These are phyloP conservation scores for Apis florea DNA, from an alignment of 1,140 invertebrate genomes.

Conservation along the genomic window DNA sequence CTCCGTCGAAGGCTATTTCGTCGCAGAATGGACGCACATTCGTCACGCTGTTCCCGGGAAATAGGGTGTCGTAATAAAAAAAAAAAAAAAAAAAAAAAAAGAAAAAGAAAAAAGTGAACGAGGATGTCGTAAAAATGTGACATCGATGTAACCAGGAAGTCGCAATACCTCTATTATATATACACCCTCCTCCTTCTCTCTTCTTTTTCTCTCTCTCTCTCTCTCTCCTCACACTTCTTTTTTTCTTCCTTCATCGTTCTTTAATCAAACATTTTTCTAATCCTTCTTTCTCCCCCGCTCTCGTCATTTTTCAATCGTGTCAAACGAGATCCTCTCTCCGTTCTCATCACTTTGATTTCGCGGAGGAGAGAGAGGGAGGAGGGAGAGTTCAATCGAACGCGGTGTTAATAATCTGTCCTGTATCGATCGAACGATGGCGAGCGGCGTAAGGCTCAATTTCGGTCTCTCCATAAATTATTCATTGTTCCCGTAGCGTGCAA, in stretches of 20 bases:
- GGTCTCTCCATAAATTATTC: conserved; percentile 47
- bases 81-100: too few species aligned
- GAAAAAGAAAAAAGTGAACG: neutral
- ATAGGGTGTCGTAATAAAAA: conserved; percentile 29
- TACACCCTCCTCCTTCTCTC: neutral
- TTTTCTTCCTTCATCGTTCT: neutral
- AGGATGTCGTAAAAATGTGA: conserved; percentile 26
- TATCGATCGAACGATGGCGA: conserved; percentile 9
- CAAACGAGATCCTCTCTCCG: neutral
- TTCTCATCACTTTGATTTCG: neutral
- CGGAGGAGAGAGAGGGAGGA: too few species aligned
- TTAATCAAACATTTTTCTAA: too few species aligned
- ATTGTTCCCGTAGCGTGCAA: conserved; percentile 37
- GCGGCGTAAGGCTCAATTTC: conserved; percentile 46
- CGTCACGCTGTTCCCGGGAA: conserved; percentile 26
- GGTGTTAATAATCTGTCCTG: conserved; percentile 37
- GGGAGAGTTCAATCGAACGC: conserved; percentile 15
- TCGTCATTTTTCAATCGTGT: neutral
- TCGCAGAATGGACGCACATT: conserved; percentile 26
- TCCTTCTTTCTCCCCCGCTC: neutral
- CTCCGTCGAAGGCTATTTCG: neutral
- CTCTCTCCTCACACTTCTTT: too few species aligned
- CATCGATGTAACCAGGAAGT: conserved; percentile 12
- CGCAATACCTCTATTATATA: neutral
- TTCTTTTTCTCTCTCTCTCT: too few species aligned